These are phyloP conservation scores for Pammene aurita DNA, from an alignment of 2,888 invertebrate genomes.

Conservation along the genomic window DNA sequence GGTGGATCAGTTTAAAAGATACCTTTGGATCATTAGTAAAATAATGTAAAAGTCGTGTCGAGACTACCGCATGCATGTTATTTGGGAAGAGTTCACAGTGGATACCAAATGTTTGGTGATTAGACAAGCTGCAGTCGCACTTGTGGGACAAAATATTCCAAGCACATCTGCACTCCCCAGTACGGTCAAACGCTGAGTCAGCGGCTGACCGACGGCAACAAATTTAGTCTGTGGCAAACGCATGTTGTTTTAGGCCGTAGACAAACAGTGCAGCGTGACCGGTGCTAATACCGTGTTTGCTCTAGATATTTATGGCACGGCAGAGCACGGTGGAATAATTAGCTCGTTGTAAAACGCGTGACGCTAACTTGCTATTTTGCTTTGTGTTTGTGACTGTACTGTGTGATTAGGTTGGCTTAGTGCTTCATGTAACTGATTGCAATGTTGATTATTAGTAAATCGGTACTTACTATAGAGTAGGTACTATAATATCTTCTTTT, in stretches of 20 bases:
- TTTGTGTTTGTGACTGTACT: conserved; percentile 46
- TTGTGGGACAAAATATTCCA: neutral
- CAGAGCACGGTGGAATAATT: conserved; percentile 75
- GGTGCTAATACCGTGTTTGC: conserved; percentile 79
- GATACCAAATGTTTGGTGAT: no score
- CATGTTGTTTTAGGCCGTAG: conserved; percentile 81
- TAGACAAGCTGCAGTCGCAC: neutral
- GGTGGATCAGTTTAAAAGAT: no score
- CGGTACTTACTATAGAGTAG: neutral
- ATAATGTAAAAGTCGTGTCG: no score
- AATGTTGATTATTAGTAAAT: neutral
- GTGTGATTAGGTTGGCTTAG: conserved; percentile 28
- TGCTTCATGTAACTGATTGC: conserved; percentile 8
- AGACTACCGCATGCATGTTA: no score
- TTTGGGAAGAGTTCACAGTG: no score
- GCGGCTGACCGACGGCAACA: conserved; percentile 75
- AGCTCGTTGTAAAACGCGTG: conserved; percentile 76
- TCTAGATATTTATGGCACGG: conserved; percentile 77
- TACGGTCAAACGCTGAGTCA: conserved; percentile 69
- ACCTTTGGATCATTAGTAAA: no score
- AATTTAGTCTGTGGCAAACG: conserved; percentile 76
- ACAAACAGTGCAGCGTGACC: conserved; percentile 80
- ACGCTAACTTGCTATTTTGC: conserved; percentile 59
- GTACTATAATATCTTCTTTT: neutral
- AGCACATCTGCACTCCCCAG: conserved; percentile 48